Evolutionary conservation across 2,888 invertebrate species (phyloP), one percentile per base, ranked within the genome.

Genomic region (Cataglyphis rosenhaueri): DNA sequence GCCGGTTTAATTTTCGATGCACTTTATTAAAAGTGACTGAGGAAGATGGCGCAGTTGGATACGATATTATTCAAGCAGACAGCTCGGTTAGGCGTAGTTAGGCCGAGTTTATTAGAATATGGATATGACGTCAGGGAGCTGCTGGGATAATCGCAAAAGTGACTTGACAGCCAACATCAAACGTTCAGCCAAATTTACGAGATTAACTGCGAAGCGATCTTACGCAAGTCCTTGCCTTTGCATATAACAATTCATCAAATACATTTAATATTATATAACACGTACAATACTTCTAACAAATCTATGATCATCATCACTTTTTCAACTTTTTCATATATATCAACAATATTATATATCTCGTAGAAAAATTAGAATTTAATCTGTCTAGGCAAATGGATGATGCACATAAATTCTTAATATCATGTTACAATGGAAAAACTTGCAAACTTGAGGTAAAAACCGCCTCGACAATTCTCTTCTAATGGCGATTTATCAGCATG

Each of bases 401-500:
- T 25, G 44, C n/a, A n/a, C n/a, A 52, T 59, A 71, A 78, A 78
- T 78, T 71, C 32, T 71, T 78, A 44, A 78, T 59, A 59, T 52
- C 32, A 25, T 12, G 32, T 32, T 35, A 35, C 15, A 44, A 35
- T 32, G 59, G 57, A 70, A 78, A 78, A 78, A 32, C 41, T 59
- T 32, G 59, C 57, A 41, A 21, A 78, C 59, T 59, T 32, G 32
- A n/a, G 6, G 35, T 44, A 35, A 78, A 71, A 78, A 57, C 68
- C 66, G n/a, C 38, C 21, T 29, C 41, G 29, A 25, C 78, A 71
- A 78, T 78, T 71, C 57, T 32, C 44, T 73, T 59, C 73, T 78
- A 78, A 78, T 78, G 25, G 73, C 59, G 73, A 78, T 78, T 78
- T 78, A 78, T 71, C 59, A 71, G 32, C 59, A 32, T 8, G 59